Evolutionary conservation across 2,888 invertebrate species (phyloP), one percentile per base, ranked within the genome.

Genomic region (Heliconius aoede): DNA sequence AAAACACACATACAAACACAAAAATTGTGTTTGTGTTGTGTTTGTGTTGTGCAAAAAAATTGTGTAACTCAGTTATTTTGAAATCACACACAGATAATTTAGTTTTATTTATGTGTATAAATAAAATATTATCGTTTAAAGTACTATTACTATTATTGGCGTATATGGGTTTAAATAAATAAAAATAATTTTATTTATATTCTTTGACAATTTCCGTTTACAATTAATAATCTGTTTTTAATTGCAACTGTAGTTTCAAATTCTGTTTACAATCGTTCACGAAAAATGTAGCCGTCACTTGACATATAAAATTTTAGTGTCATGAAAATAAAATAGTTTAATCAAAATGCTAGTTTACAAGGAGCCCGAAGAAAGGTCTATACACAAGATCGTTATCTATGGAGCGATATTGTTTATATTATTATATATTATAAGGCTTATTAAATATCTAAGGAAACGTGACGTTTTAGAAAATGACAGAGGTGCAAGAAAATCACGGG

Each of bases 341-440:
- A 71, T 18, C 77, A 84, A 78, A 80, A 90, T 90, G 91, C 83
- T 91, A 78, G 81, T 86, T 1, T 83, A 85, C 79, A 89, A 87
- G 76, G 82, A 85, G 75, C 58, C 82, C 0, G 85, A 88, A 1
- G 88, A 88, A 1, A 65, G 67, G 0, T 32, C 77, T 3, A 68
- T 82, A 11, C 85, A 86, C 4, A 85, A 83, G 61, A 36, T 88
- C 21, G 72, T 90, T 67, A 85, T 82, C 46, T 89, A 84, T 40
- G 86, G 85, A 1, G 84, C 81, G 0, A 26, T 86, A 15, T 13
- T 86, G 11, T 55, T 91, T 8, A 4, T 89, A 4, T 68, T 89
- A 36, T 30, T 87, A 3, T 89, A 81, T 65, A 61, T 86, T 0
- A 80, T 89, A 69, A 88, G 84, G 62, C 83, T 88, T 64, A 4